These are phyloP conservation scores for Diorhabda carinulata DNA, from an alignment of 1,140 invertebrate genomes.

Conservation along the genomic window DNA sequence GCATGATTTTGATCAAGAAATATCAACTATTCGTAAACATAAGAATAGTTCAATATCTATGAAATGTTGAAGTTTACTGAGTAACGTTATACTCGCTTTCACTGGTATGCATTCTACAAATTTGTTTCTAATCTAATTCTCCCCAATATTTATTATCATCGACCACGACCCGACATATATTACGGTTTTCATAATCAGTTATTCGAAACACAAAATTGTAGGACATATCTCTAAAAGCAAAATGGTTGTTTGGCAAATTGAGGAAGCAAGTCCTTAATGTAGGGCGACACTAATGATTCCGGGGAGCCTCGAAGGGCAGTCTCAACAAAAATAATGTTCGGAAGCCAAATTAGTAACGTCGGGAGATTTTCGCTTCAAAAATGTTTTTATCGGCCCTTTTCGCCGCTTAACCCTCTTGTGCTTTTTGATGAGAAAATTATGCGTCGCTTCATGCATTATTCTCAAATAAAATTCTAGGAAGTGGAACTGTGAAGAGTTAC, in stretches of 20 bases:
- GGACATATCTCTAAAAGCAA: neutral
- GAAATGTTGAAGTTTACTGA: too few relatives aligned
- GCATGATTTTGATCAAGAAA: too few relatives aligned
- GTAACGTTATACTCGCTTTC: too few relatives aligned
- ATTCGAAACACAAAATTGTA: neutral
- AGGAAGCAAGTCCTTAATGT: conserved; percentile 2
- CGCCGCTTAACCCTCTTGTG: conserved; percentile 1
- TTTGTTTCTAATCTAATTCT: too few relatives aligned
- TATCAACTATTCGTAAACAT: too few relatives aligned
- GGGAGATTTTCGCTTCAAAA: conserved; percentile 2
- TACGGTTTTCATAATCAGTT: neutral
- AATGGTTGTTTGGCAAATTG: conserved; percentile 2
- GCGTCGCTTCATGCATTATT: conserved; percentile 1
- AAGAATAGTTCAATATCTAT: too few relatives aligned
- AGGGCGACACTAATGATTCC: neutral
- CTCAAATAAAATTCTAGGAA: conserved; percentile 1
- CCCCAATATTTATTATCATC: too few relatives aligned
- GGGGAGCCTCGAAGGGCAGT: neutral
- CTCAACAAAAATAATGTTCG: conserved; percentile 2
- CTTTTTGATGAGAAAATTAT: conserved; percentile 3
- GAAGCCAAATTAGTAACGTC: neutral
- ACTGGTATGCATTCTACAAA: too few relatives aligned
- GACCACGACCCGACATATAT: too few relatives aligned
- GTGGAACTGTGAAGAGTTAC: conserved; percentile 1
- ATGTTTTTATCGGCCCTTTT: neutral